Evolutionary conservation across 2,888 invertebrate genomes (phyloP).

Genomic region (Neocrepidodera transversa): DNA sequence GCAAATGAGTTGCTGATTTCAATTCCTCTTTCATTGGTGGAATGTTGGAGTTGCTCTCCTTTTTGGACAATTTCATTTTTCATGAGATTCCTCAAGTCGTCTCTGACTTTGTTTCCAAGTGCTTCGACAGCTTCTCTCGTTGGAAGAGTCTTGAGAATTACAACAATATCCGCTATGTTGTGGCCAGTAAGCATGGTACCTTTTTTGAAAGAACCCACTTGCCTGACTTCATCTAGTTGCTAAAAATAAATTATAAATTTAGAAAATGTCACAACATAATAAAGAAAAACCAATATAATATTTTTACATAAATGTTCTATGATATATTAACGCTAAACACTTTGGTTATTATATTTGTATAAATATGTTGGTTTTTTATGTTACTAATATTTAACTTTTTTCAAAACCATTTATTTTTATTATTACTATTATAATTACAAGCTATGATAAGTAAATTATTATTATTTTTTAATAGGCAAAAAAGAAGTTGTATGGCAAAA

Average conservation of each 20-base stretch:
- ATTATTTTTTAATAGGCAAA: too few relatives aligned
- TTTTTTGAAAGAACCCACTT: constrained; percentile 98
- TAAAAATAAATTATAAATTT: constrained; percentile 58
- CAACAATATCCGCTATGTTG: constrained; percentile 95
- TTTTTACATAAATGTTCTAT: too few relatives aligned
- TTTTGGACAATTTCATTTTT: constrained; percentile 69
- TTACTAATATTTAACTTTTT: too few relatives aligned
- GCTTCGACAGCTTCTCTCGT: constrained; percentile 95
- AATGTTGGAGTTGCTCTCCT: constrained; percentile 64
- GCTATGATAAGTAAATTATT: too few relatives aligned
- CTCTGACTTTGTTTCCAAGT: constrained; percentile 84
- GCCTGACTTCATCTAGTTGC: constrained; percentile 93
- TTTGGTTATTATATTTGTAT: too few relatives aligned
- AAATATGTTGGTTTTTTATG: too few relatives aligned
- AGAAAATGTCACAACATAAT: too few relatives aligned
- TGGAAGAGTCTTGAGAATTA: constrained; percentile 94
- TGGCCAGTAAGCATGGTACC: constrained; percentile 96
- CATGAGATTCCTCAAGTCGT: constrained; percentile 82
- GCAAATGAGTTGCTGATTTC: constrained; percentile 87
- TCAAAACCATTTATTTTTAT: too few relatives aligned
- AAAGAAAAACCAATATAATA: too few relatives aligned
- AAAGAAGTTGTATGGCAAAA: too few relatives aligned
- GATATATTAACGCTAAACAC: too few relatives aligned
- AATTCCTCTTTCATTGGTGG: constrained; percentile 81
- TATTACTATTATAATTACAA: too few relatives aligned